Evolutionary conservation across 2,113 vertebrate species (phyloP), one percentile per base, ranked within the genome.

Genomic region (Hippoglossus stenolepis): DNA sequence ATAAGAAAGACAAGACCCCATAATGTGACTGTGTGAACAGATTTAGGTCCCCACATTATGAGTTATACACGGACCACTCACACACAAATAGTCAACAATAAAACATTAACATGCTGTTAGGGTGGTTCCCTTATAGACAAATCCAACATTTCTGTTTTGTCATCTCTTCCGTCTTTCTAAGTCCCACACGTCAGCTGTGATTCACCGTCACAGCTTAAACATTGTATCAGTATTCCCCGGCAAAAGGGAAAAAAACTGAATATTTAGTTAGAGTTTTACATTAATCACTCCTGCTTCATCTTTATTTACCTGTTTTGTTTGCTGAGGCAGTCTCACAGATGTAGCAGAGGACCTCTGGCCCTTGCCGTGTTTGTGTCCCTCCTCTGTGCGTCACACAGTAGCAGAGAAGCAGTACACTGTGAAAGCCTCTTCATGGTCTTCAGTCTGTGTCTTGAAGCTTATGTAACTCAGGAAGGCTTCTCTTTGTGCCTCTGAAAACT

Each of bases 401-500:
- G 7, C 43, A 66, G 24, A 60, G 63, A 23, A 40, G 20, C 51
- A 28, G 63, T 60, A 62, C 60, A 69, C 15, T 26, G 23, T 54
- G 9, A 58, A 31, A 73, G 61, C 31, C 40, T 43, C 61, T 35
- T 77, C 60, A 64, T 21, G 31, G 18, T 20, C 18, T 18, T 43
- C 40, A 3, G 38, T 65, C 20, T 31, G 40, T 64, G 18, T 58
- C 60, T 63, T 31, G 1, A 0, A 26, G 53, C 45, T 79, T 82
- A 77, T 77, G 64, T 79, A 87, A 82, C 47, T 15, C 43, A 12
- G 35, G 31, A 15, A 9, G 53, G 40, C 65, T 7, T 79, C 24
- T 79, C 26, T 47, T 14, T 59, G 15, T 47, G 14, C 9, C 26
- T 64, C 63, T 47, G 13, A 21, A 20, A 13, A 40, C 60, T 67